Conservation (phyloP, 2,888 invertebrate genomes). For the Dimorphilus gyrociliatus region DNA sequence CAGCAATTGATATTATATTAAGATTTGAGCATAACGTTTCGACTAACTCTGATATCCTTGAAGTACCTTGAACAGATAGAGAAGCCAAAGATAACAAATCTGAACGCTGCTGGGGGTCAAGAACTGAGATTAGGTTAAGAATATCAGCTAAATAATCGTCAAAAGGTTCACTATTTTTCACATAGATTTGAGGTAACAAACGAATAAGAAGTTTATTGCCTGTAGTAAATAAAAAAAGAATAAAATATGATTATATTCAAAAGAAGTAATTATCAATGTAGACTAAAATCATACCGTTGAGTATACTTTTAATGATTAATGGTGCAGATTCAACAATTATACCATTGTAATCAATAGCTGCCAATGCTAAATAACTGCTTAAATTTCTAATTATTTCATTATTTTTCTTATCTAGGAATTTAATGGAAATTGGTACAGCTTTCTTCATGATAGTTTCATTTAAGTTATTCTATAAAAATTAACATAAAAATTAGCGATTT, state of each 20-base stretch:
- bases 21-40: no score
- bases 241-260: background rate
- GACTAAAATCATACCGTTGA: constrained; percentile 55
- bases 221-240: constrained; percentile 33
- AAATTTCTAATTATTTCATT: constrained; percentile 72
- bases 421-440: constrained; percentile 73
- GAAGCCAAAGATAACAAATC: no score
- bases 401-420: constrained; percentile 75
- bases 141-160: constrained; percentile 67
- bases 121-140: constrained; percentile 59
- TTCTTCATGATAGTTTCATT: constrained; percentile 59
- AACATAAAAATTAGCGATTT: constrained; percentile 4
- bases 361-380: constrained; percentile 75
- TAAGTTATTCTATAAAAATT: constrained; percentile 48
- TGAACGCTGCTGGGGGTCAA: no score
- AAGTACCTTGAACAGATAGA: no score
- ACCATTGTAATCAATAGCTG: constrained; percentile 79
- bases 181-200: constrained; percentile 74
- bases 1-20: no score
- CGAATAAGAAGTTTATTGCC: constrained; percentile 74
- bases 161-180: constrained; percentile 67
- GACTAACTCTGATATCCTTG: no score
- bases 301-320: constrained; percentile 71
- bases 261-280: background rate
- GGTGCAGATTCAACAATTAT: no score